phyloP scores from a whole-genome alignment of 2,113 vertebrate genomes.

The Podarcis raffonei region DNA sequence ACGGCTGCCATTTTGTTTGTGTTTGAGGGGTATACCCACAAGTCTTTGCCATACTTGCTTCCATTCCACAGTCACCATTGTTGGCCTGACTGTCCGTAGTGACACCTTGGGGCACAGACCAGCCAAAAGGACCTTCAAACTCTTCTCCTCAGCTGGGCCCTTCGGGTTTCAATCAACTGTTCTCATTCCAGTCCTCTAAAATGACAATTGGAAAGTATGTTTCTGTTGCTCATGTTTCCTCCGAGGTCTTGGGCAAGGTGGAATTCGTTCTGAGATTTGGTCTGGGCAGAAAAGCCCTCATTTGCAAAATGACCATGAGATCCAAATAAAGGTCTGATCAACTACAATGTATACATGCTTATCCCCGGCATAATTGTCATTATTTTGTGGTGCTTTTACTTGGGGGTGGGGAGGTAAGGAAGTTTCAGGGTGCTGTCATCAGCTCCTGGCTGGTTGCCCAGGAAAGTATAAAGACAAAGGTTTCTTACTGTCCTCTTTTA shows the following conservation, averaged over 20 bases:
- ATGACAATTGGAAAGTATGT: neutral
- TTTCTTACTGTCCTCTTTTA: too few relatives aligned
- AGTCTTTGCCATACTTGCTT: neutral
- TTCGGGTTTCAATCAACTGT: neutral
- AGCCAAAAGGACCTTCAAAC: neutral
- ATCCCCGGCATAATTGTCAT: neutral
- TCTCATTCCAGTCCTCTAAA: neutral
- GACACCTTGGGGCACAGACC: neutral
- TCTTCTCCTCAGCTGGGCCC: neutral
- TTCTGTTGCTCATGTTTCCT: neutral
- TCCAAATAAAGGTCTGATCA: conserved; percentile 17
- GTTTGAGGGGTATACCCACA: neutral
- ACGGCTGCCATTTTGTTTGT: neutral
- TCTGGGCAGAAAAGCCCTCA: neutral
- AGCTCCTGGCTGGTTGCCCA: too few relatives aligned
- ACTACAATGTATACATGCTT: neutral
- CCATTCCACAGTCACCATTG: neutral
- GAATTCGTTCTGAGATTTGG: neutral
- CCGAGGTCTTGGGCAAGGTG: neutral
- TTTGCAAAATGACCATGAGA: neutral
- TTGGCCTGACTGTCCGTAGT: neutral
- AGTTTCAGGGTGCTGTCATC: too few relatives aligned
- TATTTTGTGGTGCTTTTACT: neutral
- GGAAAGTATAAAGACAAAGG: too few relatives aligned
- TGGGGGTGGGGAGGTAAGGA: neutral